Evolutionary conservation across 2,888 invertebrate genomes (phyloP).

Genomic region (Apotomis turbidana): DNA sequence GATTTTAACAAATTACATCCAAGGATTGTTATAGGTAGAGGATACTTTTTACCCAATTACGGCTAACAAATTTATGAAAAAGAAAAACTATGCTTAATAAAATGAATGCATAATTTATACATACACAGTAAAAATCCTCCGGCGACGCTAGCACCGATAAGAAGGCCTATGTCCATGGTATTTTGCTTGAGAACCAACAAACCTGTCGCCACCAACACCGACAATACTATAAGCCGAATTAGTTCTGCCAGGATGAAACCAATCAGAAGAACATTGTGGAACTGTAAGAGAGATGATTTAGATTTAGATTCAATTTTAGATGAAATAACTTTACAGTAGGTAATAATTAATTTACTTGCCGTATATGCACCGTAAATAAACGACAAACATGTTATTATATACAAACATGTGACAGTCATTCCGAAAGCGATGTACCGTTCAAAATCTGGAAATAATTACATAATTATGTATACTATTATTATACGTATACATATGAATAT

Average conservation of each 20-base stretch:
- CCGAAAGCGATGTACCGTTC: conserved; percentile 59
- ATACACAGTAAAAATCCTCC: conserved; percentile 72
- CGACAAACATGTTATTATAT: conserved; percentile 60
- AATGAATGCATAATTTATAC: conserved; percentile 44
- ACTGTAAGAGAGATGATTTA: conserved; percentile 53
- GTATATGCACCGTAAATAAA: conserved; percentile 74
- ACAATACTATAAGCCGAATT: conserved; percentile 60
- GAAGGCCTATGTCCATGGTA: conserved; percentile 76
- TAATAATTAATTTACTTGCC: conserved; percentile 53
- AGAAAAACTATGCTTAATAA: too few relatives aligned
- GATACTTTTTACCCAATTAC: too few relatives aligned
- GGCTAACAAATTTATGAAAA: too few relatives aligned
- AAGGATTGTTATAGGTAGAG: too few relatives aligned
- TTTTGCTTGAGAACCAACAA: conserved; percentile 73
- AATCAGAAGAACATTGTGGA: conserved; percentile 67
- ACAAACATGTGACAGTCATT: conserved; percentile 60
- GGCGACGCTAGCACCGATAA: conserved; percentile 75
- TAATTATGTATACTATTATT: too few relatives aligned
- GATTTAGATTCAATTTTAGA: too few relatives aligned
- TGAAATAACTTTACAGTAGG: too few relatives aligned
- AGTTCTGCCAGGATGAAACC: conserved; percentile 67
- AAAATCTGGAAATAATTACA: conserved; percentile 61
- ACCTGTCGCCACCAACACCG: conserved; percentile 58
- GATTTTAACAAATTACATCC: too few relatives aligned
- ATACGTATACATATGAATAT: too few relatives aligned